Conservation (phyloP, 2,797 vertebrate genomes). For the Selene dorsalis region DNA sequence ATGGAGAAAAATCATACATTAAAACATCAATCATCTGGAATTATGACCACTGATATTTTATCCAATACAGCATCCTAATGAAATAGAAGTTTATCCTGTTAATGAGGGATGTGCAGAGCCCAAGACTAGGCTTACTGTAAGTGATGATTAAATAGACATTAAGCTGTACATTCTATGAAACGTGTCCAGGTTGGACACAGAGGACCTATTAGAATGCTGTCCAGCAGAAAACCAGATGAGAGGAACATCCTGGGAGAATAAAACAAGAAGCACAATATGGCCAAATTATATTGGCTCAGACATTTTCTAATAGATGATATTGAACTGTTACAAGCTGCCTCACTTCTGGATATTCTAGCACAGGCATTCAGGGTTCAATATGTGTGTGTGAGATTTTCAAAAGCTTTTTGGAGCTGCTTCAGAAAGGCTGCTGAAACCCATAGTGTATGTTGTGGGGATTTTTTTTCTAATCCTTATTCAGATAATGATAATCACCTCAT, state of each 20-base stretch:
- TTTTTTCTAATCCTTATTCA: neutral
- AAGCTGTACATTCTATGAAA: constrained; percentile 23
- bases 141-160: constrained; percentile 9
- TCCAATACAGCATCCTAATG: neutral
- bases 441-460: neutral
- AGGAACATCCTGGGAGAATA: constrained; percentile 14
- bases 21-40: constrained; percentile 1
- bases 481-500: constrained; percentile 24
- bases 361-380: constrained; percentile 13
- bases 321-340: constrained; percentile 8
- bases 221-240: constrained; percentile 11
- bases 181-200: neutral
- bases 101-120: neutral
- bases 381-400: constrained; percentile 11
- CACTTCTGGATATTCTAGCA: constrained; percentile 7
- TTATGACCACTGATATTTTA: neutral
- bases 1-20: neutral
- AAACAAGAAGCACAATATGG: neutral
- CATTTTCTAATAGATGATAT: constrained; percentile 20
- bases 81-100: neutral
- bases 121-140: neutral
- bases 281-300: constrained; percentile 23
- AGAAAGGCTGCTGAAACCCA: neutral
- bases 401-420: neutral
- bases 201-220: neutral